Conservation (phyloP, 1,140 invertebrate genomes). For the Drosophila pseudoobscura region DNA sequence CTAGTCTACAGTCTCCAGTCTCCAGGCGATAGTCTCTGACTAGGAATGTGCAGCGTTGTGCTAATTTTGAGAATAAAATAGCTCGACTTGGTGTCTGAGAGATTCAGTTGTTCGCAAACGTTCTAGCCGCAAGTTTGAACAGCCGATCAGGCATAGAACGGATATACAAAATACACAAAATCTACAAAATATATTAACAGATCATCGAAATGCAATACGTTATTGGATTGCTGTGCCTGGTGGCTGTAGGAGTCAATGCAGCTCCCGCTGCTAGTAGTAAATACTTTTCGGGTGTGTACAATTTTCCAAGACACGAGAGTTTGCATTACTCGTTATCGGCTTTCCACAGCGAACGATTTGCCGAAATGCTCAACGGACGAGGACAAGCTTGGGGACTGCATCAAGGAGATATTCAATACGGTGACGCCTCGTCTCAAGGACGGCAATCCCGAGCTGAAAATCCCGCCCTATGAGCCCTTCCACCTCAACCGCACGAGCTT, state of each 20-base stretch:
- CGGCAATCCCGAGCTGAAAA: constrained; percentile 57
- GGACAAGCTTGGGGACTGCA: constrained; percentile 57
- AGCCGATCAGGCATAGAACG: constrained; percentile 12
- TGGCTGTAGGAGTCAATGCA: constrained; percentile 24
- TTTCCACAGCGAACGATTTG: constrained; percentile 31
- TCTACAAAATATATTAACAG: background rate
- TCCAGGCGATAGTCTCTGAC: constrained; percentile 16
- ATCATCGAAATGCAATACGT: constrained; percentile 33
- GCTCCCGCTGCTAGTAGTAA: constrained; percentile 19
- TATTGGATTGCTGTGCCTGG: constrained; percentile 38
- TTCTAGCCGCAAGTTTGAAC: constrained; percentile 35
- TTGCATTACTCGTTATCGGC: background rate
- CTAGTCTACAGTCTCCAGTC: background rate
- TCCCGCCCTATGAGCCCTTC: constrained; percentile 75
- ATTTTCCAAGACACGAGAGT: background rate
- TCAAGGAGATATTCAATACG: constrained; percentile 58
- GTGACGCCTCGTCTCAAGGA: constrained; percentile 51
- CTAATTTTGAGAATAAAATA: constrained; percentile 69
- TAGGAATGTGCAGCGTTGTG: constrained; percentile 35
- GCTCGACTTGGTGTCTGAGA: constrained; percentile 16
- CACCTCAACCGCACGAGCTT: constrained; percentile 61
- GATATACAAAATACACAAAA: background rate
- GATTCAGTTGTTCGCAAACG: constrained; percentile 55
- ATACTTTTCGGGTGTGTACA: constrained; percentile 41
- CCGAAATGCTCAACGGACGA: constrained; percentile 56